phyloP scores from a whole-genome alignment of 92 coral and sea anemone species.

The Zoanthus solanderi region DNA sequence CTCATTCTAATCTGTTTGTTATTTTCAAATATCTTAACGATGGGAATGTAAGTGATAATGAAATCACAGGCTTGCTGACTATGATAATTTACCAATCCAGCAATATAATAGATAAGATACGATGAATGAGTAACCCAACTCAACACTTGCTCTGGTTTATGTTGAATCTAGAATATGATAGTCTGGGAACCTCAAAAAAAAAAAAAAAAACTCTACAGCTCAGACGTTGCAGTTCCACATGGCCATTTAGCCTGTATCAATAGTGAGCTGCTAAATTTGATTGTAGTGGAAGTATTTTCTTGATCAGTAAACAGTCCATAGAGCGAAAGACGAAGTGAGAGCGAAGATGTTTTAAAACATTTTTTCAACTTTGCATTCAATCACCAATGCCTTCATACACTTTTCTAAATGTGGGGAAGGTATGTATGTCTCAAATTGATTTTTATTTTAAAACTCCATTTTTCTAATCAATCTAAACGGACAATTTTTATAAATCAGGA shows the following conservation, averaged over 20 bases:
- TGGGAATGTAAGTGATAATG: slow-evolving; percentile 38
- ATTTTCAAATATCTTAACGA: slow-evolving; percentile 1
- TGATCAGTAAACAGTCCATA: not conserved
- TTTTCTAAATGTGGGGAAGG: not conserved
- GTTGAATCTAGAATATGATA: slow-evolving; percentile 7
- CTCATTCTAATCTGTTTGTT: slow-evolving; percentile 33
- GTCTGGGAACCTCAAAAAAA: slow-evolving; percentile 12
- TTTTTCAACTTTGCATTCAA: not conserved
- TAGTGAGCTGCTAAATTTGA: not conserved
- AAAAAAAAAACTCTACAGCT: not conserved
- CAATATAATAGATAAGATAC: slow-evolving; percentile 27
- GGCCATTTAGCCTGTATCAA: not conserved
- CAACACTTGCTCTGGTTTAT: slow-evolving; percentile 35
- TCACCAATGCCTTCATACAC: too few species aligned
- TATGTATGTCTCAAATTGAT: not conserved
- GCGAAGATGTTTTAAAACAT: not conserved
- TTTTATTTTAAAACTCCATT: not conserved
- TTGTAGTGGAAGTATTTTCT: not conserved
- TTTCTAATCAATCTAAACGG: not conserved
- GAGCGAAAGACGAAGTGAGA: not conserved
- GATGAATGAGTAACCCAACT: not conserved
- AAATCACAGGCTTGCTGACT: not conserved
- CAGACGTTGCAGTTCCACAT: not conserved
- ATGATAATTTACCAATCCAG: slow-evolving; percentile 24
- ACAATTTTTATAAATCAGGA: not conserved